Conservation (phyloP, 92 coral and sea anemone genomes). For the Virgularia gustaviana region DNA sequence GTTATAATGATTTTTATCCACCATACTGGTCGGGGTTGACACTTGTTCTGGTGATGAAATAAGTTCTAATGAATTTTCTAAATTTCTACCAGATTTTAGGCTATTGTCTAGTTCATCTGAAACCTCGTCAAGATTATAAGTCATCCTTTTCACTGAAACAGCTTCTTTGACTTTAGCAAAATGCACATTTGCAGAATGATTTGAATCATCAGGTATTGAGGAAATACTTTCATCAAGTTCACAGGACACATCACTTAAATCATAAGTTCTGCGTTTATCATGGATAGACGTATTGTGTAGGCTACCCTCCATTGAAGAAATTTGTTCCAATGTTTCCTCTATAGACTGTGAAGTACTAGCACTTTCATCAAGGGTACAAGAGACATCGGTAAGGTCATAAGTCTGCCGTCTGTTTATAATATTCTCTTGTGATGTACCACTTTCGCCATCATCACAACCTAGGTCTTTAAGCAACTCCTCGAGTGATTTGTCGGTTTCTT, state of each 20-base stretch:
- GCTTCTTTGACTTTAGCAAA: background rate
- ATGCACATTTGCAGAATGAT: background rate
- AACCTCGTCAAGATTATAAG: slow-evolving; percentile 14
- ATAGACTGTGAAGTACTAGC: background rate
- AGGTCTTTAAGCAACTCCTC: slow-evolving; percentile 10
- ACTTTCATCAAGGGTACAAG: slow-evolving; percentile 46
- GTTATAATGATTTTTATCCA: too few species aligned
- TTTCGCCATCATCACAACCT: background rate
- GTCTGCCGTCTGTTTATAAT: slow-evolving; percentile 62
- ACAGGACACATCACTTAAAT: slow-evolving; percentile 22
- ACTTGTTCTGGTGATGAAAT: background rate
- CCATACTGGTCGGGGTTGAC: background rate
- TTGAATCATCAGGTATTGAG: background rate
- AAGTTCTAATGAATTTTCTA: slow-evolving; percentile 1
- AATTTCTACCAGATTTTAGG: background rate
- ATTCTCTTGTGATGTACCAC: background rate
- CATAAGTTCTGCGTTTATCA: slow-evolving; percentile 18
- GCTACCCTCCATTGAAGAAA: background rate
- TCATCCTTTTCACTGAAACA: background rate
- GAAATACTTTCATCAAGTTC: slow-evolving; percentile 6
- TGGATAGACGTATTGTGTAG: background rate
- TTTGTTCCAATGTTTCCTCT: slow-evolving; percentile 8
- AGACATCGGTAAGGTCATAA: slow-evolving; percentile 57
- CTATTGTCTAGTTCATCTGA: slow-evolving; percentile 10
- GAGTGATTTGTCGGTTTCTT: background rate